A percentile compares a stretch with the other conserved stretches of the same genome.
Evolutionary conservation across 2,113 vertebrate genomes (phyloP).

Genomic region (Ovibos moschatus): DNA sequence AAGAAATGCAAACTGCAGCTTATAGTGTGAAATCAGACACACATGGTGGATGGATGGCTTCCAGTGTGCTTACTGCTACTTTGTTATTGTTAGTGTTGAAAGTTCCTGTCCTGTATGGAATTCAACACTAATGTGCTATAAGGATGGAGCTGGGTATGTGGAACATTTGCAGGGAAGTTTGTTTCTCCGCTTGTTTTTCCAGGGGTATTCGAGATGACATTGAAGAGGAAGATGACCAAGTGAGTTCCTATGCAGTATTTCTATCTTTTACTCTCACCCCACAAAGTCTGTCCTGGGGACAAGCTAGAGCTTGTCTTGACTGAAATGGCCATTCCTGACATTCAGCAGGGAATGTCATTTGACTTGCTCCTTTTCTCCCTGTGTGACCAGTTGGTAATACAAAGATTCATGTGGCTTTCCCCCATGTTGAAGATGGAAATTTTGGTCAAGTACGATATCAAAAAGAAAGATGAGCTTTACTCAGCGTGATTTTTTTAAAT

Average conservation of each 20-base stretch:
- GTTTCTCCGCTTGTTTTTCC: constrained; percentile 99
- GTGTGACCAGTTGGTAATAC: constrained; percentile 49
- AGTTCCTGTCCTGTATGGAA: constrained; percentile 71
- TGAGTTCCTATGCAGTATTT: constrained; percentile 95
- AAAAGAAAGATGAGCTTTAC: constrained; percentile 36
- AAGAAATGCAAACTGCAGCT: constrained; percentile 62
- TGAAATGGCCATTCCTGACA: constrained; percentile 52
- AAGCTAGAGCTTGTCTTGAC: constrained; percentile 63
- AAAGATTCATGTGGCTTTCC: constrained; percentile 48
- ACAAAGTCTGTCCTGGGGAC: constrained; percentile 52
- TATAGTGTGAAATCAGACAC: constrained; percentile 51
- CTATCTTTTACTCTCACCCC: constrained; percentile 82
- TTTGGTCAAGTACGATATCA: constrained; percentile 42
- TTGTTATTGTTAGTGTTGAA: constrained; percentile 78
- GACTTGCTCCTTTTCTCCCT: constrained; percentile 51
- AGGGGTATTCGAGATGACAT: constrained; percentile 99
- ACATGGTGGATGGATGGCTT: constrained; percentile 72
- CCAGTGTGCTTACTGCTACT: constrained; percentile 69
- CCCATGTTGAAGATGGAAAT: constrained; percentile 56
- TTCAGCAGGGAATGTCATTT: constrained; percentile 61
- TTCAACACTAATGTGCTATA: constrained; percentile 79
- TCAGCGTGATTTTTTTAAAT: constrained; percentile 39
- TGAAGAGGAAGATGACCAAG: constrained; percentile 99
- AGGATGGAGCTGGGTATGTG: constrained; percentile 88
- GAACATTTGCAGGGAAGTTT: constrained; percentile 99